Evolutionary conservation across 2,113 vertebrate species (phyloP), one percentile per base, ranked within the genome.

Genomic region (Megalops atlanticus): DNA sequence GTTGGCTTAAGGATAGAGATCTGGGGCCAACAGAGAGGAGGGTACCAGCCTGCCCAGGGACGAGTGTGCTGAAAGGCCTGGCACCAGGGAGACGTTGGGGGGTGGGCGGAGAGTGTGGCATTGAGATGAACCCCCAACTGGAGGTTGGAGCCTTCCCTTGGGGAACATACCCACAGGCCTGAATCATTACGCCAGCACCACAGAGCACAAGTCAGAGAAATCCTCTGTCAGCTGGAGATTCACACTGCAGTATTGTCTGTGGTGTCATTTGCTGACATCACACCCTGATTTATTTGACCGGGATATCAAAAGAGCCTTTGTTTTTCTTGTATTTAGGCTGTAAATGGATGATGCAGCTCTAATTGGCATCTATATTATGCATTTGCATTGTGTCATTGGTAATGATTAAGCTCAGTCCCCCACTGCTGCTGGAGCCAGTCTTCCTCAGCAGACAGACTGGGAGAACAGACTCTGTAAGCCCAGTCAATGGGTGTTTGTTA

Each of bases 261-360:
- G 64, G 58, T 70, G 77, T 78, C 54, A n/a, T 58, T 15, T 58
- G 64, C 77, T 78, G 77, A 40, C 58, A 78, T 78, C 77, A 69
- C 58, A 35, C 77, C n/a, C 39, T 78, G 77, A 78, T 78, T 78
- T 69, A 78, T 78, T 69, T 70, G 21, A 10, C 54, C 24, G 58
- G n/a, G 27, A 71, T 70, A 41, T 70, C 64, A 38, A 16, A 72
- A 72, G 78, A 68, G 33, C n/a, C 78, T 79, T 79, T 79, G 78
- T 79, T 45, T 49, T 69, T 64, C 31, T 24, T 49, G 69, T 38
- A 21, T 33, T 33, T 24, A 45, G 31, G 68, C 24, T n/a, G n/a
- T 14, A 71, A 41, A 69, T 40, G 43, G 31, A 71, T 31, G 41
- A 70, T 33, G 64, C 78, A 47, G 78, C 78, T 47, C 41, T 33